Evolutionary conservation across 30 jellyfish, hydroid and myxozoan genomes (phyloP).

Genomic region (Hydractinia echinata): DNA sequence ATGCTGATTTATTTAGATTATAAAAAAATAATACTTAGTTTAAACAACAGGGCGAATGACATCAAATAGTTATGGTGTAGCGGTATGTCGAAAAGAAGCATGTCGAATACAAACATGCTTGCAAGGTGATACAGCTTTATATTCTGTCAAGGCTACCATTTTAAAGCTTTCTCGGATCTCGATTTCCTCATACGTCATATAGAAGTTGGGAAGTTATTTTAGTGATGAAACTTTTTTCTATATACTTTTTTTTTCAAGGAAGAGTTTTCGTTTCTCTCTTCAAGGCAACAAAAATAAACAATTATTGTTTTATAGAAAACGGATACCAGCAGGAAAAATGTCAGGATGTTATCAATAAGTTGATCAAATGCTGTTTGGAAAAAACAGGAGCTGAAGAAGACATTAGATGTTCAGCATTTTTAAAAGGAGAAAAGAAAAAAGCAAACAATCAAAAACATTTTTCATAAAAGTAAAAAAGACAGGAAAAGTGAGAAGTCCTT

Average conservation of each 20-base stretch:
- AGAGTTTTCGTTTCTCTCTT: neutral
- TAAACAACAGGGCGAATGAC: too few relatives aligned
- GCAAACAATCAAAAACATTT: neutral
- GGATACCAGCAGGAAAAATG: constrained; percentile 20
- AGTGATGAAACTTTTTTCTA: too few relatives aligned
- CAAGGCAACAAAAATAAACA: neutral
- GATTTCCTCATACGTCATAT: neutral
- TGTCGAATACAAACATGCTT: constrained; percentile 15
- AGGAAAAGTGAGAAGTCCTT: too few relatives aligned
- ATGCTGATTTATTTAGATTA: too few relatives aligned
- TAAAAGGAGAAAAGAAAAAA: neutral
- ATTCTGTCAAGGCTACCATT: neutral
- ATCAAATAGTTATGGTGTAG: too few relatives aligned
- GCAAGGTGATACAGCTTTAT: constrained; percentile 24
- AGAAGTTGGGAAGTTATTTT: neutral
- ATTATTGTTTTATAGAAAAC: neutral
- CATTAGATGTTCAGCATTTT: constrained; percentile 10
- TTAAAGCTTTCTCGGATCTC: neutral
- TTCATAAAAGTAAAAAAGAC: too few relatives aligned
- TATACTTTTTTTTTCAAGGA: neutral
- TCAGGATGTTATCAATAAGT: constrained; percentile 15
- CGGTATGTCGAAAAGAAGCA: constrained; percentile 11
- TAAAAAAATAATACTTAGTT: too few relatives aligned
- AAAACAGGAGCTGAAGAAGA: constrained; percentile 9
- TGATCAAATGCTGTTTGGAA: constrained; percentile 23